Conservation (phyloP, 1,140 invertebrate genomes). For the Lutraria rhynchaena region DNA sequence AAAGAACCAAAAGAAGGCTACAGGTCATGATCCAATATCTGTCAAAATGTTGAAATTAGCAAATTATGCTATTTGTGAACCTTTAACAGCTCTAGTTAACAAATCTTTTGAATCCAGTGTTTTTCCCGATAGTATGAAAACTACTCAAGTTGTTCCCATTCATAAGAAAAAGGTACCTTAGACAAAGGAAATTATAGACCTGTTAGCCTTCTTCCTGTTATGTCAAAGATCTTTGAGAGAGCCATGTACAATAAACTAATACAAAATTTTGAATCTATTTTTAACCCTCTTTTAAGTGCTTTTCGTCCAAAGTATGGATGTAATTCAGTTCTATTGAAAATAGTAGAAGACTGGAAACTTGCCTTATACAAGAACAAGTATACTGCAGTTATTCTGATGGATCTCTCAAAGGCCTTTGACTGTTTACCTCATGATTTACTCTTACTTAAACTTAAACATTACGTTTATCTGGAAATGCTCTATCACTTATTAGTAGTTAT, state of each 20-base stretch:
- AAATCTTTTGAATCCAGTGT: neutral
- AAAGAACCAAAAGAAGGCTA: neutral
- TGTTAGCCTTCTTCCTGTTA: neutral
- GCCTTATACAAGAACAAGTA: constrained; percentile 3
- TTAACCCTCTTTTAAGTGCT: neutral
- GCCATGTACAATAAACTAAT: constrained; percentile 19
- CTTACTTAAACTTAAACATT: constrained; percentile 4
- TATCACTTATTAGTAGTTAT: constrained; percentile 6
- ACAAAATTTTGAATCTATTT: constrained; percentile 6
- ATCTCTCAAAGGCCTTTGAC: constrained; percentile 35
- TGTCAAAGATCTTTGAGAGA: constrained; percentile 50
- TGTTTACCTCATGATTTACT: constrained; percentile 40
- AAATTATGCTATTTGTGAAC: neutral
- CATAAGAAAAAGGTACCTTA: neutral
- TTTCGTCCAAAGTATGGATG: constrained; percentile 21
- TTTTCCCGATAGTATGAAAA: neutral
- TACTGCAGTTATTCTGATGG: constrained; percentile 10
- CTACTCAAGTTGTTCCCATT: neutral
- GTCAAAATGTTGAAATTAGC: constrained; percentile 11
- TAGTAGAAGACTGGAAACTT: constrained; percentile 27
- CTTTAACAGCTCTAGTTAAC: neutral
- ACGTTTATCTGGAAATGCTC: neutral
- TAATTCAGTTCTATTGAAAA: constrained; percentile 4
- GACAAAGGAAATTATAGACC: constrained; percentile 25
- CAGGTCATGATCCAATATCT: constrained; percentile 6